A percentile compares a stretch with the other conserved stretches of the same genome.
phyloP scores from a whole-genome alignment of 1,140 invertebrate genomes.

The Pteromalus puparum region DNA sequence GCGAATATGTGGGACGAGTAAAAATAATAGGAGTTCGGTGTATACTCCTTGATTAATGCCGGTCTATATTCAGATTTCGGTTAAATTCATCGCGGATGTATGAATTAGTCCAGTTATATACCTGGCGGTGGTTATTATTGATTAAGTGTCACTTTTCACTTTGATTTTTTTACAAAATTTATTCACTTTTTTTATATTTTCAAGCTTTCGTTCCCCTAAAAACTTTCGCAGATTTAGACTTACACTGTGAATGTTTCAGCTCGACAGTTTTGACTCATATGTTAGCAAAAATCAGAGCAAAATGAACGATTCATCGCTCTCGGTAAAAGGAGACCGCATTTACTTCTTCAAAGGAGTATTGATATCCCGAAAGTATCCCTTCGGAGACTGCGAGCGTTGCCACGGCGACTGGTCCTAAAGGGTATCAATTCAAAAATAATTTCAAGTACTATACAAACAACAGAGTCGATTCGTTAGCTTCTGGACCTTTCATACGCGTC shows the following conservation, averaged over 20 bases:
- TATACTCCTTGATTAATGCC: not conserved
- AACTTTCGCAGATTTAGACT: too few relatives aligned
- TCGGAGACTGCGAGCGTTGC: constrained; percentile 64
- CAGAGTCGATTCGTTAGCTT: too few relatives aligned
- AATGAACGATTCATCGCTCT: too few relatives aligned
- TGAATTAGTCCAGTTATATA: too few relatives aligned
- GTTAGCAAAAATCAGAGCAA: too few relatives aligned
- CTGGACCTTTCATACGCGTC: not conserved
- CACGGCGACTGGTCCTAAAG: constrained; percentile 64
- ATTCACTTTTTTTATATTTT: constrained; percentile 3
- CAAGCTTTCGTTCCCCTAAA: not conserved
- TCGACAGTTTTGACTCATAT: too few relatives aligned
- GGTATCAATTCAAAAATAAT: too few relatives aligned
- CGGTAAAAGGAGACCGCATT: not conserved
- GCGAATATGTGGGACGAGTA: not conserved
- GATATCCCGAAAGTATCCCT: constrained; percentile 63
- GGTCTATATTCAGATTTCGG: not conserved
- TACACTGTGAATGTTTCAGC: too few relatives aligned
- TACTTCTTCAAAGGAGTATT: constrained; percentile 50
- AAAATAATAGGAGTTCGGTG: not conserved
- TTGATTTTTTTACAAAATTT: not conserved
- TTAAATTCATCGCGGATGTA: not conserved
- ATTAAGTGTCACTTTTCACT: too few relatives aligned
- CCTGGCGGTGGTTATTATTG: too few relatives aligned
- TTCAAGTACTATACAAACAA: too few relatives aligned